Percentiles rank a stretch among this genome's conserved stretches.
Evolutionary conservation across 1,140 invertebrate species (phyloP).

Genomic region (Drosophila baimaii): DNA sequence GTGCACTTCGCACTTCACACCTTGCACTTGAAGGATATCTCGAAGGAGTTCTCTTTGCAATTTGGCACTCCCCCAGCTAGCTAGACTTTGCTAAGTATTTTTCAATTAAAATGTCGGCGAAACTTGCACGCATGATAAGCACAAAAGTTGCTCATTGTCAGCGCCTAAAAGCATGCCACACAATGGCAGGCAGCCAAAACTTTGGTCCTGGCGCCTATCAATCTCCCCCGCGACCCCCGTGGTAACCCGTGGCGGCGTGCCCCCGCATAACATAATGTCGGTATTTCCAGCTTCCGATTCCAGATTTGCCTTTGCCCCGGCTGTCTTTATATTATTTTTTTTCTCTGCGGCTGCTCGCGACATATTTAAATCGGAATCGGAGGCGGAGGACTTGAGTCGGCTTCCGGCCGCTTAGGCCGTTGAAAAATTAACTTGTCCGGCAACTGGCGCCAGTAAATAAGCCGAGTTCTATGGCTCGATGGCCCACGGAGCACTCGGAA

Average conservation of each 20-base stretch:
- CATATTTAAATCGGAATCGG: conserved; percentile 75
- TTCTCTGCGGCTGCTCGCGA: conserved; percentile 55
- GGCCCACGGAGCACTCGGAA: conserved; percentile 41
- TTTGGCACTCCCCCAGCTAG: conserved; percentile 61
- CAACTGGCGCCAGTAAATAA: conserved; percentile 69
- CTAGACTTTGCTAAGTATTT: conserved; percentile 73
- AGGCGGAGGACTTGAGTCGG: conserved; percentile 24
- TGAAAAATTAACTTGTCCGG: conserved; percentile 78
- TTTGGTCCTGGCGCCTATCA: conserved; percentile 69
- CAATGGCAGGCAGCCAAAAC: conserved; percentile 40
- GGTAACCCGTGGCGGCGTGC: conserved; percentile 7
- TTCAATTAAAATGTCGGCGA: conserved; percentile 76
- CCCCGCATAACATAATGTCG: conserved; percentile 58
- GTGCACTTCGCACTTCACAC: conserved; percentile 66
- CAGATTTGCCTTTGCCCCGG: conserved; percentile 21
- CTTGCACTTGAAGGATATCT: conserved; percentile 64
- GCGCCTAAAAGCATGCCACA: conserved; percentile 64
- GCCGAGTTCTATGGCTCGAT: conserved; percentile 11
- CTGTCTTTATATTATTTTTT: conserved; percentile 22
- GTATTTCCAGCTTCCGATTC: conserved; percentile 42
- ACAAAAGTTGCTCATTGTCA: conserved; percentile 74
- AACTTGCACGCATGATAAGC: conserved; percentile 80
- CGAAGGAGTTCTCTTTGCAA: conserved; percentile 41
- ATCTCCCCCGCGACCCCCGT: conserved; percentile 42
- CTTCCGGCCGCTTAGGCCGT: conserved; percentile 74